phyloP scores from a whole-genome alignment of 2,888 invertebrate genomes.

The Xestobium rufovillosum region DNA sequence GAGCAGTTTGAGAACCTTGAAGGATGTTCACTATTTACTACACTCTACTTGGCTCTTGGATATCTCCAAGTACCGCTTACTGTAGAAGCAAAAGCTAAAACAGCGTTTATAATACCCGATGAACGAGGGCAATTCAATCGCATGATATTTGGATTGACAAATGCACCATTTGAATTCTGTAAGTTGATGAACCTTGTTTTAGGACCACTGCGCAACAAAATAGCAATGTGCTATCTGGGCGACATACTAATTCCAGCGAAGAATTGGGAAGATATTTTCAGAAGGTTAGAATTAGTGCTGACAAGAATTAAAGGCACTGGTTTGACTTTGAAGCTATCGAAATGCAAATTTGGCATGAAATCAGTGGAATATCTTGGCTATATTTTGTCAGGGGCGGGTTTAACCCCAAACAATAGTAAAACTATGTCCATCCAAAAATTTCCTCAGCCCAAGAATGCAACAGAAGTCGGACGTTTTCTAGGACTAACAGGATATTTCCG shows the following conservation, averaged over 20 bases:
- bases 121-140: too few relatives aligned
- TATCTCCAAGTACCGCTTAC: too few relatives aligned
- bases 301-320: not conserved
- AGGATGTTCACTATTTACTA: not conserved
- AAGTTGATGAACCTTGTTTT: not conserved
- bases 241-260: conserved; percentile 1
- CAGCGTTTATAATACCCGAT: too few relatives aligned
- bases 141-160: too few relatives aligned
- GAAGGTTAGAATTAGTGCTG: not conserved
- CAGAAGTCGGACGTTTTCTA: too few relatives aligned
- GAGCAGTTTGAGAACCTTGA: not conserved
- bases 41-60: not conserved
- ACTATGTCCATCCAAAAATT: too few relatives aligned
- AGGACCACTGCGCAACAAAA: not conserved
- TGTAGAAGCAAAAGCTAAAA: too few relatives aligned
- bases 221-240: not conserved
- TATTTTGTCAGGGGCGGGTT: not conserved
- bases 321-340: conserved; percentile 4
- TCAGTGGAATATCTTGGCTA: not conserved
- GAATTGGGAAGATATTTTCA: not conserved
- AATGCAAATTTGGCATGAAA: conserved; percentile 2
- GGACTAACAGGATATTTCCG: too few relatives aligned
- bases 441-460: too few relatives aligned
- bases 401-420: not conserved
- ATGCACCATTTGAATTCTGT: conserved; percentile 2